Percentiles rank a stretch among this genome's conserved stretches.
Evolutionary conservation across 2,888 invertebrate species (phyloP).

Genomic region (Mamestra brassicae): DNA sequence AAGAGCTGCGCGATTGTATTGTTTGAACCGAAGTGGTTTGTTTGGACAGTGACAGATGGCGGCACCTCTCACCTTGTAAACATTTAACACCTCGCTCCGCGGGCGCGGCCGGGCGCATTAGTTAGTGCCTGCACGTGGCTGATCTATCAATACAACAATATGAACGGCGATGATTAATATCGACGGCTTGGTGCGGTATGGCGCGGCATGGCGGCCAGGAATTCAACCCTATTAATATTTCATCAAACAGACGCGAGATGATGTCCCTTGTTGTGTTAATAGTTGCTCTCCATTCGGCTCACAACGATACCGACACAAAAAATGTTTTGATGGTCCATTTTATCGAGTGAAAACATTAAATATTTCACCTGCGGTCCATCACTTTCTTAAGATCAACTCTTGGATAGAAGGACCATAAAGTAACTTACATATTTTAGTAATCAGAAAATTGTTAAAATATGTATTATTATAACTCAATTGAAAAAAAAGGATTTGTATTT

Average conservation of each 20-base stretch:
- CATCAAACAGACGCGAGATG: conserved; percentile 80
- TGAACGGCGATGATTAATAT: conserved; percentile 82
- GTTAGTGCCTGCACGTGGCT: conserved; percentile 62
- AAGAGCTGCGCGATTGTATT: conserved; percentile 57
- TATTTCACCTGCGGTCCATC: conserved; percentile 63
- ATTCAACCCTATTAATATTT: conserved; percentile 86
- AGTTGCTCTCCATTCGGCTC: conserved; percentile 72
- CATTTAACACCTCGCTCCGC: conserved; percentile 81
- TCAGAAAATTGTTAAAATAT: not conserved
- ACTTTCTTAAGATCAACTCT: not conserved
- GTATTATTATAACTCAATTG: not conserved
- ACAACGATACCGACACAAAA: conserved; percentile 65
- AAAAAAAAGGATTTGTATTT: not conserved
- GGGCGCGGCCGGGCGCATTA: conserved; percentile 65
- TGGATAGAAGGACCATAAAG: not conserved
- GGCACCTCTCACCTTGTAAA: conserved; percentile 79
- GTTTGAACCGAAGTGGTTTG: conserved; percentile 70
- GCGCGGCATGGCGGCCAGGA: conserved; percentile 68
- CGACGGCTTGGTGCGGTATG: conserved; percentile 60
- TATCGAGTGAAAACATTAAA: conserved; percentile 74
- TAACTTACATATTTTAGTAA: not conserved
- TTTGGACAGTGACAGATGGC: conserved; percentile 82
- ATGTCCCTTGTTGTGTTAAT: conserved; percentile 73
- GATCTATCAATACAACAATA: conserved; percentile 73
- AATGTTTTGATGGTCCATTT: conserved; percentile 74